Percentiles rank a stretch among this genome's conserved stretches.
Evolutionary conservation across 2,113 vertebrate genomes (phyloP).

Genomic region (Actenoides lindsayi): DNA sequence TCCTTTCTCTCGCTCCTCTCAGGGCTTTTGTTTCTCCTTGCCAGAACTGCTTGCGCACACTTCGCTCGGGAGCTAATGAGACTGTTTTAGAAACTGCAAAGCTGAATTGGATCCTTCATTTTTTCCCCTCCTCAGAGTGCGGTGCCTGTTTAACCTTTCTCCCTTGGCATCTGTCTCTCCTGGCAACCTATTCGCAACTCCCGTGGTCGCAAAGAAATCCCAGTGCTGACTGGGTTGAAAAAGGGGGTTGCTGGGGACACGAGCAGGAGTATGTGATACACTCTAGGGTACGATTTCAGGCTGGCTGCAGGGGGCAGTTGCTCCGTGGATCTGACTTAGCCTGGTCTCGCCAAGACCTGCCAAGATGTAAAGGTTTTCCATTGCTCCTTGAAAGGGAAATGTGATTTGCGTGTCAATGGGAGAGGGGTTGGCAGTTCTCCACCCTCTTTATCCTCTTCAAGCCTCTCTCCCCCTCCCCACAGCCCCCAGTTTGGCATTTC

Average conservation of each 20-base stretch:
- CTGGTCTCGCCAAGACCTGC: not conserved
- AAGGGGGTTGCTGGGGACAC: not conserved
- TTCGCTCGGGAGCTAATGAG: conserved; percentile 16
- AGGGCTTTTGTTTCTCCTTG: conserved; percentile 31
- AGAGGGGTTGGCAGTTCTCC: not conserved
- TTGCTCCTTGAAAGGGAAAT: not conserved
- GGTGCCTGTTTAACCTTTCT: conserved; percentile 44
- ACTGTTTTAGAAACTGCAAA: conserved; percentile 24
- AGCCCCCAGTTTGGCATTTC: not conserved
- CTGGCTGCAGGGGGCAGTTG: not conserved
- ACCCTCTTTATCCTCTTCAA: not conserved
- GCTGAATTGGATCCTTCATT: conserved; percentile 30
- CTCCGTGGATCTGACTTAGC: not conserved
- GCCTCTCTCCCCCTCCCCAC: not conserved
- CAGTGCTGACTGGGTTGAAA: not conserved
- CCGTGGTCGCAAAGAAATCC: not conserved
- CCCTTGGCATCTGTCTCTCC: conserved; percentile 8
- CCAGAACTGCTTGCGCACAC: not conserved
- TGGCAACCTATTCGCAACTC: not conserved
- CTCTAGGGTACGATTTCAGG: not conserved
- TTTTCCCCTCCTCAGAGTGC: not conserved
- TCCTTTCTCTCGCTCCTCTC: not conserved
- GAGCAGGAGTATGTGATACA: fast-evolving
- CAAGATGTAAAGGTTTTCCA: not conserved
- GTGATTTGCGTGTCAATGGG: conserved; percentile 26